Conservation (phyloP, 2,888 invertebrate species). For the Orgyia antiqua region DNA sequence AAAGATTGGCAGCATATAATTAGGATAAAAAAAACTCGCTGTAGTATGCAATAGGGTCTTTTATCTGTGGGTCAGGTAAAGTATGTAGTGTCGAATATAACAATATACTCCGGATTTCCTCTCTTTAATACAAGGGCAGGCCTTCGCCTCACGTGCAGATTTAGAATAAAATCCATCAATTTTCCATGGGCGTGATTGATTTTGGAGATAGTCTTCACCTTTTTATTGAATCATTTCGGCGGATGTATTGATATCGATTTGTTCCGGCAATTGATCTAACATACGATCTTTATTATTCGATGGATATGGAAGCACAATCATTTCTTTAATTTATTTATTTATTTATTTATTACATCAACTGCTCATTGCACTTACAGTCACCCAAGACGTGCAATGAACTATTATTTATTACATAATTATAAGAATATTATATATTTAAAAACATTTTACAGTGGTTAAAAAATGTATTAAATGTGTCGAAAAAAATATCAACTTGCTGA, state of each 20-base stretch:
- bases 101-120: slow-evolving; percentile 75
- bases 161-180: slow-evolving; percentile 58
- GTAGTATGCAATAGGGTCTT: slow-evolving; percentile 47
- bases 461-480: no score
- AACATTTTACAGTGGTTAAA: no score
- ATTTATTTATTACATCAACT: no score
- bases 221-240: slow-evolving; percentile 43
- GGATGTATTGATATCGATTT: slow-evolving; percentile 41
- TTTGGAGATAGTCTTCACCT: slow-evolving; percentile 60
- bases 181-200: slow-evolving; percentile 77
- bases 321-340: no score
- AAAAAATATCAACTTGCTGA: no score
- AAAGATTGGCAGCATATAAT: slow-evolving; percentile 57
- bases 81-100: slow-evolving; percentile 64
- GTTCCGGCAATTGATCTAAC: slow-evolving; percentile 17
- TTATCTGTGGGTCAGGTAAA: slow-evolving; percentile 73
- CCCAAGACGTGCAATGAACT: no score
- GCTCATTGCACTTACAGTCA: no score
- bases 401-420: no score
- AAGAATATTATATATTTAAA: no score
- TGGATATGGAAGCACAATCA: no score
- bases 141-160: slow-evolving; percentile 74
- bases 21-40: slow-evolving; percentile 55
- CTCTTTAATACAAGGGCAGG: slow-evolving; percentile 70
- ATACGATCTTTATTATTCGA: slow-evolving; percentile 11